phyloP scores from a whole-genome alignment of 2,797 vertebrate species.

The Vespertilio murinus region DNA sequence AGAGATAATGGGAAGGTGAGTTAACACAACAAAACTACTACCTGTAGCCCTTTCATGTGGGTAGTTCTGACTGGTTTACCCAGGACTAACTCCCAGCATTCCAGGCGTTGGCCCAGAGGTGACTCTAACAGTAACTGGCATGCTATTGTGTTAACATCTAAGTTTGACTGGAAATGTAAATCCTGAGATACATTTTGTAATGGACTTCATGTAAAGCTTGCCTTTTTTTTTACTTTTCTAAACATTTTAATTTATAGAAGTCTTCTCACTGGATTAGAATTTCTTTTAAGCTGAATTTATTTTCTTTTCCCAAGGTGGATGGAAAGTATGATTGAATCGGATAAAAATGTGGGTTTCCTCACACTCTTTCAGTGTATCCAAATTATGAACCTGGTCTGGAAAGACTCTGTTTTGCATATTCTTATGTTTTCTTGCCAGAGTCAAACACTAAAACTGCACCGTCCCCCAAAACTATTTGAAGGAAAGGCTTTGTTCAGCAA shows the following conservation, averaged over 20 bases:
- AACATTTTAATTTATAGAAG: not conserved
- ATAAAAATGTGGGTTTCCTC: constrained; percentile 22
- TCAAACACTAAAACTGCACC: not conserved
- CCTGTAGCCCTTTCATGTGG: not conserved
- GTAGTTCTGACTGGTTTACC: not conserved
- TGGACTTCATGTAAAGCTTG: not conserved
- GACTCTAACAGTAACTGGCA: not conserved
- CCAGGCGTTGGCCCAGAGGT: not conserved
- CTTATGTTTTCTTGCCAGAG: not conserved
- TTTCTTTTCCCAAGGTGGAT: not conserved
- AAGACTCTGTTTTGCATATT: not conserved
- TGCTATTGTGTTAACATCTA: not conserved
- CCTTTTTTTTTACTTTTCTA: not conserved
- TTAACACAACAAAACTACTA: not conserved
- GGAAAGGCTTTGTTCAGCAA: not conserved
- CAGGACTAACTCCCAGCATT: not conserved
- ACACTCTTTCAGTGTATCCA: not conserved
- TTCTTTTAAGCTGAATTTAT: not conserved
- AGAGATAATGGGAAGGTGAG: not conserved
- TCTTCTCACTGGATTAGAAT: not conserved
- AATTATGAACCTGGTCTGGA: not conserved
- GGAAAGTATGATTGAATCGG: not conserved
- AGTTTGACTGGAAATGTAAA: not conserved
- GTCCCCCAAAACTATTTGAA: not conserved
- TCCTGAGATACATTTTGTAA: not conserved